Percentiles rank a stretch among this genome's conserved stretches.
Evolutionary conservation across 2,113 vertebrate species (phyloP).

Genomic region (Chunga burmeisteri): DNA sequence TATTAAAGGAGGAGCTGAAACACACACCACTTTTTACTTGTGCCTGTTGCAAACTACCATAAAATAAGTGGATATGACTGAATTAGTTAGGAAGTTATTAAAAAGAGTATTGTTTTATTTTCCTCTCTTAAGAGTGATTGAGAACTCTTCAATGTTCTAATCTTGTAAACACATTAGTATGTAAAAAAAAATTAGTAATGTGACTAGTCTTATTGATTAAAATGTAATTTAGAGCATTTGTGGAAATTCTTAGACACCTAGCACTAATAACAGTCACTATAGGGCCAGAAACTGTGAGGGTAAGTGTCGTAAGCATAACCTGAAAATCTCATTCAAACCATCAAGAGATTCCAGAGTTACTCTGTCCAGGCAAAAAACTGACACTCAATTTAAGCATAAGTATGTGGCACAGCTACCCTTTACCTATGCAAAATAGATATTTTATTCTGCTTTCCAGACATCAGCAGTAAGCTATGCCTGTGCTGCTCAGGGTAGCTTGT

Average conservation of each 20-base stretch:
- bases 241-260: not conserved
- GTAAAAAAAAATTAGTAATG: not conserved
- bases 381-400: not conserved
- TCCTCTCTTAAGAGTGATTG: not conserved
- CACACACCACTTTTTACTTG: fast-evolving
- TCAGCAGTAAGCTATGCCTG: not conserved
- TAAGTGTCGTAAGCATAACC: not conserved
- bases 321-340: not conserved
- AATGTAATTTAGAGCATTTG: not conserved
- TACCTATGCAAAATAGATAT: not conserved
- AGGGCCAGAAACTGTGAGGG: not conserved
- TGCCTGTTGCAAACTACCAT: not conserved
- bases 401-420: not conserved
- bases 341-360: not conserved
- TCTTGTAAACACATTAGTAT: not conserved
- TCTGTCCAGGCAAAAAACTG: not conserved
- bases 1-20: not conserved
- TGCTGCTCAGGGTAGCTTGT: not conserved
- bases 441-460: not conserved
- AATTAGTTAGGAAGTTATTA: not conserved
- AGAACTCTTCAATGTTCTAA: not conserved
- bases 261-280: not conserved
- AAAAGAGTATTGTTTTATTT: not conserved
- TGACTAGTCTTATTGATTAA: not conserved
- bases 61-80: not conserved